Conservation (phyloP, 2,797 vertebrate genomes). For the Chaenodraco wilsoni region DNA sequence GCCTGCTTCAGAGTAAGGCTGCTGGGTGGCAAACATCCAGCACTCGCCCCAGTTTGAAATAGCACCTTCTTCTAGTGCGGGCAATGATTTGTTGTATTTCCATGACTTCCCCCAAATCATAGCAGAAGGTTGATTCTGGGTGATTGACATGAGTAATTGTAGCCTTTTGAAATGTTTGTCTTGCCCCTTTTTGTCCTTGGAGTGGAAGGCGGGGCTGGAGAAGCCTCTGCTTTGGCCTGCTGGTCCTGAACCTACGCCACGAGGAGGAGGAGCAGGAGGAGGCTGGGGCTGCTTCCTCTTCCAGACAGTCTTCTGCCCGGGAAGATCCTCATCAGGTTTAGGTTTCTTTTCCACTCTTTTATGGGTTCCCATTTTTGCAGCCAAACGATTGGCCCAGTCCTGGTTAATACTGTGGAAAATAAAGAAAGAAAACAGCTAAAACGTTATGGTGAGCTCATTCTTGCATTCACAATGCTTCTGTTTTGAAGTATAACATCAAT, state of each 20-base stretch:
- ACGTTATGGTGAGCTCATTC: background rate
- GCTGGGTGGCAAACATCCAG: constrained; percentile 71
- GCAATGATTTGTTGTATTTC: constrained; percentile 68
- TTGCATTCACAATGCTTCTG: background rate
- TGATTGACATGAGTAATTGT: constrained; percentile 49
- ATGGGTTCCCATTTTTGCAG: constrained; percentile 34
- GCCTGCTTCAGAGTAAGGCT: constrained; percentile 59
- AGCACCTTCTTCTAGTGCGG: constrained; percentile 32
- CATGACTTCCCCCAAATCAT: constrained; percentile 76
- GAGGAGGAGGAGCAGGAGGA: constrained; percentile 13
- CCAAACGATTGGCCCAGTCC: constrained; percentile 66
- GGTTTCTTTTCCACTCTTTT: constrained; percentile 61
- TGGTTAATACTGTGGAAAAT: constrained; percentile 71
- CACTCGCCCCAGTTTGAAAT: constrained; percentile 65
- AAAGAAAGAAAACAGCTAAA: background rate
- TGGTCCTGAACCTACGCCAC: background rate
- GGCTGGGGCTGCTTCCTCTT: constrained; percentile 33
- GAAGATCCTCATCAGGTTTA: constrained; percentile 30
- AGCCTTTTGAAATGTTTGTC: constrained; percentile 41
- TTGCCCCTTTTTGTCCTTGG: constrained; percentile 40
- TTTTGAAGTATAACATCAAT: background rate
- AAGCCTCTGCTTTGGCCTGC: constrained; percentile 16
- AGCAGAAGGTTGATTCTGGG: constrained; percentile 56
- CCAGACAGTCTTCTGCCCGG: constrained; percentile 34
- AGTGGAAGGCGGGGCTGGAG: background rate